Conservation (phyloP, 2,888 invertebrate genomes). For the Caenorhabditis doughertyi region DNA sequence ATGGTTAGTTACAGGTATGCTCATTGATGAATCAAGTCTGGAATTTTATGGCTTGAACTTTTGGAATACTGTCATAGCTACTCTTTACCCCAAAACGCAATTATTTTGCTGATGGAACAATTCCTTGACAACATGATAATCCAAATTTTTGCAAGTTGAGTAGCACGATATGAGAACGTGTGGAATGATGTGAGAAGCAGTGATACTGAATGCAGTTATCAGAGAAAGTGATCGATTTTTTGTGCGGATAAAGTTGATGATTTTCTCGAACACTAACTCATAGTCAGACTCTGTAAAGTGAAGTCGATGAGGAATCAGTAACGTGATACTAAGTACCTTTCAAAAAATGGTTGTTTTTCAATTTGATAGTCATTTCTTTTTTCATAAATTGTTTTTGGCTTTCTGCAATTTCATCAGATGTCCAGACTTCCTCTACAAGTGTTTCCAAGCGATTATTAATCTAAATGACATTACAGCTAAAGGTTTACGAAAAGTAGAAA, state of each 20-base stretch:
- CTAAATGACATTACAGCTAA: constrained; percentile 23
- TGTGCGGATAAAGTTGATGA: constrained; percentile 10
- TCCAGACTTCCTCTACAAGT: constrained; percentile 34
- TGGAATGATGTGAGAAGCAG: constrained; percentile 35
- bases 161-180: constrained; percentile 39
- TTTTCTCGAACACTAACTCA: constrained; percentile 26
- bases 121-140: constrained; percentile 4
- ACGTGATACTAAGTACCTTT: constrained; percentile 2
- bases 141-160: constrained; percentile 36
- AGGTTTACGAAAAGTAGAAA: too few relatives aligned
- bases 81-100: constrained; percentile 28
- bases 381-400: neutral
- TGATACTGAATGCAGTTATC: constrained; percentile 27
- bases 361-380: constrained; percentile 14
- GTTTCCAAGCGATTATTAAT: constrained; percentile 34
- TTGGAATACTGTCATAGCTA: neutral
- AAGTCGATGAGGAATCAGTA: neutral
- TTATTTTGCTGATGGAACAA: constrained; percentile 14
- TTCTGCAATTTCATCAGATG: neutral
- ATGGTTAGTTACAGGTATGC: constrained; percentile 37
- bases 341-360: constrained; percentile 51
- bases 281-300: constrained; percentile 37
- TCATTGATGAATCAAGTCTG: constrained; percentile 41
- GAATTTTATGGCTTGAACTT: neutral
- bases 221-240: constrained; percentile 19